Percentiles rank a stretch among this genome's conserved stretches.
Evolutionary conservation across 1,140 invertebrate genomes (phyloP).

Genomic region (Polypedilum vanderplanki): DNA sequence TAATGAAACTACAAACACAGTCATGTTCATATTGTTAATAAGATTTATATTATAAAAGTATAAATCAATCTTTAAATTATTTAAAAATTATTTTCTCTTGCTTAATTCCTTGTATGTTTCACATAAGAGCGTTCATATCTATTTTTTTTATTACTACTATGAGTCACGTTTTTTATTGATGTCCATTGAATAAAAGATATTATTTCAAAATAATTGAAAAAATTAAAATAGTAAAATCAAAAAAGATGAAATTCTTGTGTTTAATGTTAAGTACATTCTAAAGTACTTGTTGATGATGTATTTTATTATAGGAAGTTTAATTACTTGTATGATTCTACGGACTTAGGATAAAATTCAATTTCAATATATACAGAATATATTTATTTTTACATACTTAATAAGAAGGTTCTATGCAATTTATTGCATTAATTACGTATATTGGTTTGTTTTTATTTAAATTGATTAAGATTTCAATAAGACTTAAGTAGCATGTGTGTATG

Average conservation of each 20-base stretch:
- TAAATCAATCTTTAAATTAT: neutral
- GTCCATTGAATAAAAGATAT: too few species aligned
- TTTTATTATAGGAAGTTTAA: too few species aligned
- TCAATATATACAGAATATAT: neutral
- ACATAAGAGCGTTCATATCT: neutral
- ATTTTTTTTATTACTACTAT: neutral
- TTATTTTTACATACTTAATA: slow-evolving; percentile 14
- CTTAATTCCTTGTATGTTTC: slow-evolving; percentile 8
- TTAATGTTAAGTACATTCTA: neutral
- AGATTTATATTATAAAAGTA: neutral
- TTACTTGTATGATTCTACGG: neutral
- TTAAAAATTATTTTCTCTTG: neutral
- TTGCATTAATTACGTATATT: slow-evolving; percentile 27
- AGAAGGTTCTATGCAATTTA: neutral
- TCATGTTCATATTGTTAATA: neutral
- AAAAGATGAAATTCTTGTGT: neutral
- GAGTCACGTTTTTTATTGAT: too few species aligned
- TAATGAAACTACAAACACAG: slow-evolving; percentile 17
- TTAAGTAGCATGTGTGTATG: neutral
- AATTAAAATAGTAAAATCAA: neutral
- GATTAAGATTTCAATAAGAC: slow-evolving; percentile 20
- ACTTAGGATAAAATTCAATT: neutral
- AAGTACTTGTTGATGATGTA: neutral
- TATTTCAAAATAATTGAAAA: too few species aligned
- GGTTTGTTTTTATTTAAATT: slow-evolving; percentile 13